These are phyloP conservation scores for Hassar affinis DNA, from an alignment of 2,113 vertebrate species.

Conservation along the genomic window DNA sequence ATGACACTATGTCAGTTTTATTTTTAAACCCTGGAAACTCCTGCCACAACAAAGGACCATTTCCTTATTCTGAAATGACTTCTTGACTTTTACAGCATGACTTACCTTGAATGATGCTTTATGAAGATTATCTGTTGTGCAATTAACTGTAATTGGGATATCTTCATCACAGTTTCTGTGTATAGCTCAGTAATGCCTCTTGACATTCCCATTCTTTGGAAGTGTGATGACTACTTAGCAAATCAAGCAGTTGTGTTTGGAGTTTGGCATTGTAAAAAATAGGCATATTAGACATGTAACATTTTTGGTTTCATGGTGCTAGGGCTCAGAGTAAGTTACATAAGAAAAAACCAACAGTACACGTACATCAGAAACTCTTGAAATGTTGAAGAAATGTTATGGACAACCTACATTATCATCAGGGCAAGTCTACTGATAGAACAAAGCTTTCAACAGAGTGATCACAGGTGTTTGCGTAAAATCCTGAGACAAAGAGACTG, in stretches of 20 bases:
- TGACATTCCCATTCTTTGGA: background rate
- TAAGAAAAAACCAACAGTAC: background rate
- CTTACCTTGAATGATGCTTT: background rate
- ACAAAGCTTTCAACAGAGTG: no score
- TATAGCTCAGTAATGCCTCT: background rate
- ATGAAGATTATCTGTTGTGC: background rate
- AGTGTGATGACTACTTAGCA: background rate
- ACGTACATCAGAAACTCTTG: no score
- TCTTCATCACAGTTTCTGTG: background rate
- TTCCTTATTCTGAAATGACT: background rate
- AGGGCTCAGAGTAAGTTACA: background rate
- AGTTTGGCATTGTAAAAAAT: background rate
- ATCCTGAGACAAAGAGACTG: no score
- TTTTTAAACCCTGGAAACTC: no score
- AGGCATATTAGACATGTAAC: background rate
- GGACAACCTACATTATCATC: no score
- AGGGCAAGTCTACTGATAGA: no score
- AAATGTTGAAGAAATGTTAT: no score
- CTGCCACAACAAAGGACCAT: background rate
- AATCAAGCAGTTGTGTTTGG: background rate
- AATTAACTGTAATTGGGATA: background rate
- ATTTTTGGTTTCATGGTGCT: background rate
- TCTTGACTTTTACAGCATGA: background rate
- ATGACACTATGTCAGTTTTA: no score
- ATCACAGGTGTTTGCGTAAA: no score